Conservation (phyloP, 2,113 vertebrate species). For the Saguinus midas region DNA sequence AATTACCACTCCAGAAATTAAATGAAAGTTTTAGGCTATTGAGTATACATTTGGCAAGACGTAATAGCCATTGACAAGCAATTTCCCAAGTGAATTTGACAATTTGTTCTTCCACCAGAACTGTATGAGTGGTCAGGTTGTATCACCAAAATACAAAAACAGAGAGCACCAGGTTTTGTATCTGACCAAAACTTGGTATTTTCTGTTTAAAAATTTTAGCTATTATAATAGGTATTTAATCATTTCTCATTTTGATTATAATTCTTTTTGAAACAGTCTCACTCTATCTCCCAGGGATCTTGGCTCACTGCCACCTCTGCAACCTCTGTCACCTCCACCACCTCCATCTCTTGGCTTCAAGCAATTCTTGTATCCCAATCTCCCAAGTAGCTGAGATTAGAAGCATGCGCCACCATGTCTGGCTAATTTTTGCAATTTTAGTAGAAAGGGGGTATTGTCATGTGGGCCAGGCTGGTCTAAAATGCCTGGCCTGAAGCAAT, state of each 20-base stretch:
- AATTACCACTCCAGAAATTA: not conserved
- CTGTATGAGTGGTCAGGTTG: not conserved
- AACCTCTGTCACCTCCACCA: too few relatives aligned
- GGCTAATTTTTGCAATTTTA: too few relatives aligned
- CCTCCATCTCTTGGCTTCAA: too few relatives aligned
- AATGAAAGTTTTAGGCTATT: not conserved
- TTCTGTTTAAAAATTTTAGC: not conserved
- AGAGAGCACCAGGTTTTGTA: not conserved
- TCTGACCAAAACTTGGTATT: not conserved
- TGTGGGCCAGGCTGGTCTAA: too few relatives aligned
- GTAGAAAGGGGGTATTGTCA: too few relatives aligned
- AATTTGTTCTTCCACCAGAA: not conserved
- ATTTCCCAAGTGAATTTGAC: not conserved
- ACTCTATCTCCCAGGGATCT: too few relatives aligned
- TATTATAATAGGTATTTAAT: not conserved
- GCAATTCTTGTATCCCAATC: too few relatives aligned
- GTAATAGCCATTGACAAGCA: not conserved
- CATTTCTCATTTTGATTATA: not conserved
- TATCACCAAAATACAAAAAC: not conserved
- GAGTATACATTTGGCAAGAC: not conserved
- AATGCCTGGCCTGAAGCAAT: too few relatives aligned
- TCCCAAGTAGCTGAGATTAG: too few relatives aligned
- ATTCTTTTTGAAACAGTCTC: not conserved
- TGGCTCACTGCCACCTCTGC: too few relatives aligned
- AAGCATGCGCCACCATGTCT: too few relatives aligned